A percentile compares a stretch with the other conserved stretches of the same genome.
These are phyloP conservation scores for Epistrophe eligans DNA, from an alignment of 2,888 invertebrate species.

Conservation along the genomic window DNA sequence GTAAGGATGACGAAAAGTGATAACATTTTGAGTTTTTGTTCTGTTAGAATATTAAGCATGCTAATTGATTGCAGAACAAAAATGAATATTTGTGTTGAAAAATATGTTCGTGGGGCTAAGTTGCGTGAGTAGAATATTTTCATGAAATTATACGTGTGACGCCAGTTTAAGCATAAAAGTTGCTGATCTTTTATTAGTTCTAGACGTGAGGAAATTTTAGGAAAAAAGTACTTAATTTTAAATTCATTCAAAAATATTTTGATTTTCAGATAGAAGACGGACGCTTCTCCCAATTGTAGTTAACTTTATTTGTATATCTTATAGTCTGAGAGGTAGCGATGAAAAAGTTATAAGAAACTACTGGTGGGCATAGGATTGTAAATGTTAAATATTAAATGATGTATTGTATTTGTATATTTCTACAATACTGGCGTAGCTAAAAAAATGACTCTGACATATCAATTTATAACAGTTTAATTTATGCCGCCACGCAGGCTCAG, in stretches of 20 bases:
- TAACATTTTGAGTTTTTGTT: constrained; percentile 40
- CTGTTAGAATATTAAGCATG: constrained; percentile 44
- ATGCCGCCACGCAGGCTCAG: too few relatives aligned
- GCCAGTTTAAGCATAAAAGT: constrained; percentile 28
- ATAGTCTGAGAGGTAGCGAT: not conserved
- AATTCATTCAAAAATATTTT: constrained; percentile 24
- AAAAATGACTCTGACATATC: too few relatives aligned
- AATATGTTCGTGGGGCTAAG: not conserved
- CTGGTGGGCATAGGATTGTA: too few relatives aligned
- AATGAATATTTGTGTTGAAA: constrained; percentile 16
- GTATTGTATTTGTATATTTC: too few relatives aligned
- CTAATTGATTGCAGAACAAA: constrained; percentile 35
- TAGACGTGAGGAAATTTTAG: constrained; percentile 34
- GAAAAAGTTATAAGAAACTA: not conserved
- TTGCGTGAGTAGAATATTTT: constrained; percentile 38
- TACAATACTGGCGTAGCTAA: too few relatives aligned
- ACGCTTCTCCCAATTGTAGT: not conserved
- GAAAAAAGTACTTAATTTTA: constrained; percentile 38
- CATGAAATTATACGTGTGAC: not conserved
- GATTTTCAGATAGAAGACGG: not conserved
- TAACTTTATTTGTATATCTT: not conserved
- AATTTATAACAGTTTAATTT: too few relatives aligned
- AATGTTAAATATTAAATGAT: too few relatives aligned
- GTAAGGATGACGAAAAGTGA: constrained; percentile 50
- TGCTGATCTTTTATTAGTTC: not conserved